These are phyloP conservation scores for Scomber scombrus DNA, from an alignment of 2,113 vertebrate genomes.

Conservation along the genomic window DNA sequence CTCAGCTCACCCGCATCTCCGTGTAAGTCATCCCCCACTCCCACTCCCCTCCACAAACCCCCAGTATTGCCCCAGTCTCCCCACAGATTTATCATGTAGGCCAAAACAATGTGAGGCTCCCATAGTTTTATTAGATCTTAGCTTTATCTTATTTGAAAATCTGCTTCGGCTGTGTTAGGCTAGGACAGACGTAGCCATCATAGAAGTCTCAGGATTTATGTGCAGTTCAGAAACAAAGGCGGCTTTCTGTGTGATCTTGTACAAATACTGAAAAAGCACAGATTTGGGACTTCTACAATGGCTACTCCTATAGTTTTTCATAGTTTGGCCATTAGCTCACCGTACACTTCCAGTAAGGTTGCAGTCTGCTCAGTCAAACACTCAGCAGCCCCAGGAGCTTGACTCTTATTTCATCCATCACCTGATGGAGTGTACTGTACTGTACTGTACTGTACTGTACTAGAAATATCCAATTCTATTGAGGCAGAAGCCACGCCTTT, in stretches of 20 bases:
- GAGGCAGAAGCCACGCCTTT: slow-evolving; percentile 79
- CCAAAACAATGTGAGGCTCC: slow-evolving; percentile 43
- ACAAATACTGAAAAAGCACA: slow-evolving; percentile 7
- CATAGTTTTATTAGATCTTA: slow-evolving; percentile 35
- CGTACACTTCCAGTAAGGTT: slow-evolving; percentile 39
- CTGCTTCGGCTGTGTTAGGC: slow-evolving; percentile 24
- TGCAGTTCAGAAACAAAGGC: not conserved
- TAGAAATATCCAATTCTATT: slow-evolving; percentile 48
- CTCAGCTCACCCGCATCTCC: slow-evolving; percentile 94
- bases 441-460: slow-evolving; percentile 29
- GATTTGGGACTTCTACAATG: slow-evolving; percentile 44
- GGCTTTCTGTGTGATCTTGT: slow-evolving; percentile 4
- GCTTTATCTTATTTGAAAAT: slow-evolving; percentile 28
- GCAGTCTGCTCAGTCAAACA: slow-evolving; percentile 47
- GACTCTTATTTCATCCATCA: slow-evolving; percentile 22
- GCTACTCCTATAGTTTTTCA: slow-evolving; percentile 30
- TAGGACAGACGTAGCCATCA: slow-evolving; percentile 30
- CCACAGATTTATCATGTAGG: slow-evolving; percentile 47
- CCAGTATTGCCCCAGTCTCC: slow-evolving; percentile 68
- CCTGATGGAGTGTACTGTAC: not conserved
- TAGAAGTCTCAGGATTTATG: slow-evolving; percentile 35
- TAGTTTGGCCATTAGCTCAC: slow-evolving; percentile 4
- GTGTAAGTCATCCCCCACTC: slow-evolving; percentile 91
- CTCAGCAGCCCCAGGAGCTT: slow-evolving; percentile 74
- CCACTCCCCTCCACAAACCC: slow-evolving; percentile 78